Evolutionary conservation across 2,113 vertebrate species (phyloP), one percentile per base, ranked within the genome.

Genomic region (Galbula dea): DNA sequence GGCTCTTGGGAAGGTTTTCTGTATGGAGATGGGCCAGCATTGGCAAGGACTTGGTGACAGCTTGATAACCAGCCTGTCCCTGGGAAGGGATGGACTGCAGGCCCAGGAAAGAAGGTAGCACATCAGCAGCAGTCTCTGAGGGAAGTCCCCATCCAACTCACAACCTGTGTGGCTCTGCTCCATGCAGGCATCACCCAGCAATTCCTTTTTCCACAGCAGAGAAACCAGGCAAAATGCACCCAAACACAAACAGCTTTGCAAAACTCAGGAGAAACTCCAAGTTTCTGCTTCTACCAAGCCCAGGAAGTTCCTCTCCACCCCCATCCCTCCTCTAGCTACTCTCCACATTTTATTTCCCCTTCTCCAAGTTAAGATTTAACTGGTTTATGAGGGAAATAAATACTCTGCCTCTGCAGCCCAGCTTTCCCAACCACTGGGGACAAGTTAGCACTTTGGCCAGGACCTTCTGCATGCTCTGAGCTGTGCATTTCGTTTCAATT

Each of bases 371-470:
- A 46, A 59, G 37, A 21, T 61, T 83, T 58, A 49, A n/a, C 65
- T 29, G 29, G 43, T 83, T 92, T 82, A 49, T 0, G 3, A 45
- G 43, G 61, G 52, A 32, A 82, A 79, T 54, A 75, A 96, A 74
- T 51, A 26, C 14, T 36, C 65, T 41, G 12, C 21, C 55, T 51
- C 24, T 55, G 15, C 58, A 49, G 48, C 5, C 39, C 86, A 66
- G 66, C 82, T 78, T 84, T 85, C 72, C 87, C n/a, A 90, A 66
- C 30, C 81, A 27, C 58, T 75, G 30, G 45, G 58, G 89, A 22
- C 13, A 76, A 90, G 76, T 93, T 80, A 88, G 58, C 87, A 75
- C 83, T 74, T 85, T 90, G 80, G 72, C 67, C 84, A 74, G 52
- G 49, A 61, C 75, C 26, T 85, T 30, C 76, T 86, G 55, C 55